A percentile compares a stretch with the other conserved stretches of the same genome.
phyloP scores from a whole-genome alignment of 2,113 vertebrate species.

The Daphoenositta chrysoptera region DNA sequence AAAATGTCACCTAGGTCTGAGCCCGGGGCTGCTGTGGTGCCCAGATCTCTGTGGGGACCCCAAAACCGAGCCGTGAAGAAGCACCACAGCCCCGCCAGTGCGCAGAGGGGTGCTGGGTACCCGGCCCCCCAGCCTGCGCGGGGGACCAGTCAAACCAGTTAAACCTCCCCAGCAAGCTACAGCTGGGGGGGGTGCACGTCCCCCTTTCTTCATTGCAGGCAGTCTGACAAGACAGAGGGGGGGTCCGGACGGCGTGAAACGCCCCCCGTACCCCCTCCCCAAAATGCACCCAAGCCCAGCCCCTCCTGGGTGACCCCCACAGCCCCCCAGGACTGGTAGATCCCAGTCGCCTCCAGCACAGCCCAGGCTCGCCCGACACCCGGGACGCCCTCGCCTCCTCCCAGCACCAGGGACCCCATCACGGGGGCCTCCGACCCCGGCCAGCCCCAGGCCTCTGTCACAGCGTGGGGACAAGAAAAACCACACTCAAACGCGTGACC shows the following conservation, averaged over 20 bases:
- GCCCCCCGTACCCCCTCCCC: neutral
- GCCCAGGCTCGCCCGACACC: too few relatives aligned
- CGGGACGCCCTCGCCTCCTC: too few relatives aligned
- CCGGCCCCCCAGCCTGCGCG: neutral
- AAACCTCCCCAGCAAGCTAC: neutral
- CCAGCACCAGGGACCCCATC: neutral
- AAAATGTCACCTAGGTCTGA: neutral
- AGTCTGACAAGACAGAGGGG: neutral
- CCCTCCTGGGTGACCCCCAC: neutral
- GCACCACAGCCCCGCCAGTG: accelerated
- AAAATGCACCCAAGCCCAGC: neutral
- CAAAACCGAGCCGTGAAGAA: too few relatives aligned
- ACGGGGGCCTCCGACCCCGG: neutral
- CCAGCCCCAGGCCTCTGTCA: neutral
- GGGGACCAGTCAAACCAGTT: conserved; percentile 14
- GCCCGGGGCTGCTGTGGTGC: accelerated
- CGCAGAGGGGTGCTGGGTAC: neutral
- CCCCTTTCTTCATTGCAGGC: neutral
- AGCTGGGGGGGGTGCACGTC: neutral
- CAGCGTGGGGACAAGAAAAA: neutral
- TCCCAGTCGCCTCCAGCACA: neutral
- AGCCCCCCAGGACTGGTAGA: neutral
- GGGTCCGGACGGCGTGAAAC: too few relatives aligned
- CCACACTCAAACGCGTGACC: accelerated
- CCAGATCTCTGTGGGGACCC: neutral